Conservation (phyloP, 1,140 invertebrate genomes). For the Propsilocerus akamusi region DNA sequence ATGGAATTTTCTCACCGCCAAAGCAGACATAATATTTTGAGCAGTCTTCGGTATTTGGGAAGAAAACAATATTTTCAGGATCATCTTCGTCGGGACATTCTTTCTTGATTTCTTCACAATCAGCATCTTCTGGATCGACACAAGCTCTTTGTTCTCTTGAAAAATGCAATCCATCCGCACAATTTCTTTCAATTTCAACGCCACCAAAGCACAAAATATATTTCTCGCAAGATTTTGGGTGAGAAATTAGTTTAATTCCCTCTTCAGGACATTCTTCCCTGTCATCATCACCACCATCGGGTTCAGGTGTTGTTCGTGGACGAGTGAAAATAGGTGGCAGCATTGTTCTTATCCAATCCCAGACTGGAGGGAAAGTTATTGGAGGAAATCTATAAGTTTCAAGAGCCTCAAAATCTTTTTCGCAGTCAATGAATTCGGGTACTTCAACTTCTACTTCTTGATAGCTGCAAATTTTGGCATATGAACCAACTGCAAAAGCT, state of each 20-base stretch:
- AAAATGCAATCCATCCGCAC: not conserved
- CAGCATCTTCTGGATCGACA: not conserved
- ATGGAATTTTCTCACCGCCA: not conserved
- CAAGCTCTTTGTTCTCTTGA: not conserved
- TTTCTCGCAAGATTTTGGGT: not conserved
- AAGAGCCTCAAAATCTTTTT: no score
- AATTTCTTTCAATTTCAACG: not conserved
- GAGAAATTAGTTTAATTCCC: not conserved
- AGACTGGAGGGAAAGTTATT: no score
- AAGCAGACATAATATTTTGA: not conserved
- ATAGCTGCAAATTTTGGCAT: no score
- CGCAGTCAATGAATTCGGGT: no score
- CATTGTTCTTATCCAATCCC: no score
- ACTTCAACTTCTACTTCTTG: no score
- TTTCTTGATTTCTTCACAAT: not conserved
- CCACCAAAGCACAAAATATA: not conserved
- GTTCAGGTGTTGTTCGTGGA: no score
- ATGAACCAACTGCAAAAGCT: no score
- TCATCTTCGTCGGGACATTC: not conserved
- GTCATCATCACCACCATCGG: not conserved
- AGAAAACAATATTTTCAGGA: not conserved
- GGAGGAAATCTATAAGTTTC: no score
- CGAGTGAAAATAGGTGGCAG: no score
- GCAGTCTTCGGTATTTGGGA: not conserved
- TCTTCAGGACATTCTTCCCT: not conserved